Base-by-base conservation (phyloP, 1,140 invertebrate species). In the Lepidotrigona ventralis region DNA sequence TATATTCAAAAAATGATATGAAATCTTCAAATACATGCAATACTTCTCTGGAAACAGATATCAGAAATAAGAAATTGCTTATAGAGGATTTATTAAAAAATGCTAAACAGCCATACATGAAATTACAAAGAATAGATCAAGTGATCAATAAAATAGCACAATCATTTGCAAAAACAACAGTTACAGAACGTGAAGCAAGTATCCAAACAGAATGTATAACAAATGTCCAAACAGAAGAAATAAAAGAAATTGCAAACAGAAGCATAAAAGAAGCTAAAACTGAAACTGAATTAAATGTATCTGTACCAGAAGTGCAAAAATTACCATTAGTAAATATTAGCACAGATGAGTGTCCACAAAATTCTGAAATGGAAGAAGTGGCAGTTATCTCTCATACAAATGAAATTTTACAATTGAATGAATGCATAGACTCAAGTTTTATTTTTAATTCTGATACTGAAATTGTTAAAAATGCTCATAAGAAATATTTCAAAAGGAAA, bases 121-220 rank as follows among this genome's bases (percentile, higher is more conserved):
- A 39, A 70, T 53, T 83, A 39, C 54, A n/a, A 26, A 83, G 66
- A 70, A 78, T 83, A 78, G 75, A 83, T 12, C 17, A 70, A 21
- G 56, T 83, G 11, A 78, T 78, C 51, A 33, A 83, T 70, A 83
- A 83, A 53, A 39, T 83, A 71, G 66, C 74, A 54, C 74, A 78
- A 15, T 26, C 81, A 15, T 33, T 83, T 60, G 56, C 46, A 23
- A 83, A 29, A 77, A 11, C 15, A 23, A 60, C 14, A 1, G 26
- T 33, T 26, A 60, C 69, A 12, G 64, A 70, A 29, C 46, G 4
- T 19, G 9, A n/a, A 23, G 19, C n/a, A 77, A 39, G 3, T 53
- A 17, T n/a, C 9, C 21, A 51, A 9, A 12, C 21, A 39, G 29
- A 54, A 12, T 1, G 29, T 15, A 11, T 11, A 58, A 58, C 56